Evolutionary conservation across 2,888 invertebrate species (phyloP), one percentile per base, ranked within the genome.

Genomic region (Dilophus febrilis): DNA sequence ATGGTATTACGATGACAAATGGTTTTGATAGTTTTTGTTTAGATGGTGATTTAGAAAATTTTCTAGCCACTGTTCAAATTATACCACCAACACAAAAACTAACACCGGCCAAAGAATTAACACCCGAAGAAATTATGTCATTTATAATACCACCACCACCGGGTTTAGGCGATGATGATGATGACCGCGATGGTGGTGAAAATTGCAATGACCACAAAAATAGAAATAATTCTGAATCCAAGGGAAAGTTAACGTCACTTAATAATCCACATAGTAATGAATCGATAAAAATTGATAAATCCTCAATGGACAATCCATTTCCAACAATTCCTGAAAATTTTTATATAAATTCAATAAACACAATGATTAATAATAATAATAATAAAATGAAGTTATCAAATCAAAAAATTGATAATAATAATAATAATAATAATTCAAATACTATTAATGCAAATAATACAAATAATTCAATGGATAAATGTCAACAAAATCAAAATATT

Each of bases 131-230:
- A 64, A 81, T 86, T 35, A 77, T 82, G 67, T 81, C 84, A 0
- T 84, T 77, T 50, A 86, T 85, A 45, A 85, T 86, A 54, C 85
- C 85, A 17, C 80, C 79, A 4, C 83, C 83, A 1, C 80, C 81
- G 1, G 68, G 67, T 37, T 64, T 72, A 3, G 71, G 69, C 43
- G 63, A 65, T 22, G 19, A 43, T 17, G 50, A 51, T 40, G 46
- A 46, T n/a, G 19, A 35, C 5, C 13, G n/a, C 18, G 33, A 13
- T 13, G 17, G 13, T 22, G 10, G 19, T 34, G n/a, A n/a, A n/a
- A n/a, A n/a, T n/a, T n/a, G n/a, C n/a, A n/a, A n/a, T n/a, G n/a
- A n/a, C n/a, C n/a, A n/a, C n/a, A n/a, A n/a, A n/a, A n/a, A n/a
- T n/a, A n/a, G n/a, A n/a, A n/a, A n/a, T n/a, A n/a, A n/a, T n/a